Base-by-base conservation (phyloP, 2,113 vertebrate genomes). In the Oryzias woworae region DNA sequence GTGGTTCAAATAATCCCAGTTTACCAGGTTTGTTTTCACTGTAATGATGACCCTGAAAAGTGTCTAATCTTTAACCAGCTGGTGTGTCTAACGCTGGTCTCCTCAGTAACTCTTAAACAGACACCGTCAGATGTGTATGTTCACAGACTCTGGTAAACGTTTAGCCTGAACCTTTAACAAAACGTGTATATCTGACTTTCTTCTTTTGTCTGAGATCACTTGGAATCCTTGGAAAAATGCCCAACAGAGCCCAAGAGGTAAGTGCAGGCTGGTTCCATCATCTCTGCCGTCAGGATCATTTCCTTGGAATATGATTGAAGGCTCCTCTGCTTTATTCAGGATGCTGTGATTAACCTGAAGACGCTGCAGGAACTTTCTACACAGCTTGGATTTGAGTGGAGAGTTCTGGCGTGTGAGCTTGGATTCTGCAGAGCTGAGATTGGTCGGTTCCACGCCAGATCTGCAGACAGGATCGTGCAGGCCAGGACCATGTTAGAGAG, bases 161-260 rank as follows among this genome's bases (percentile, higher is more conserved):
- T 66, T 17, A 44, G 14, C 4, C 28, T 52, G 14, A 56, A 22
- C 31, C 24, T 28, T 24, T 3, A 6, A 22, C 5, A 13, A 10
- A 36, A 46, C 15, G 23, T 60, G 3, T 17, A 36, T 10, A 16
- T 46, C 55, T 52, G 48, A 43, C 46, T 1, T 22, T 62, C 69
- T 14, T 58, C 4, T 2, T 2, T 7, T 10, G 8, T 2, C 2
- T 36, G 36, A 8, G 36, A 23, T n/a, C n/a, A 54, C 53, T 8
- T 56, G 61, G 60, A 68, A 42, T 66, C 67, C 66, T 61, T 28
- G 26, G 7, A 80, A 55, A 75, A 75, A 93, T 93, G 90, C 87
- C 91, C 71, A 91, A 92, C 72, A 92, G 90, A 92, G 87, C 89
- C 18, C 89, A 94, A 80, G 90, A 94, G 89, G 89, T 93, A 79